Conservation (phyloP, 2,888 invertebrate genomes). For the Lepas anatifera region DNA sequence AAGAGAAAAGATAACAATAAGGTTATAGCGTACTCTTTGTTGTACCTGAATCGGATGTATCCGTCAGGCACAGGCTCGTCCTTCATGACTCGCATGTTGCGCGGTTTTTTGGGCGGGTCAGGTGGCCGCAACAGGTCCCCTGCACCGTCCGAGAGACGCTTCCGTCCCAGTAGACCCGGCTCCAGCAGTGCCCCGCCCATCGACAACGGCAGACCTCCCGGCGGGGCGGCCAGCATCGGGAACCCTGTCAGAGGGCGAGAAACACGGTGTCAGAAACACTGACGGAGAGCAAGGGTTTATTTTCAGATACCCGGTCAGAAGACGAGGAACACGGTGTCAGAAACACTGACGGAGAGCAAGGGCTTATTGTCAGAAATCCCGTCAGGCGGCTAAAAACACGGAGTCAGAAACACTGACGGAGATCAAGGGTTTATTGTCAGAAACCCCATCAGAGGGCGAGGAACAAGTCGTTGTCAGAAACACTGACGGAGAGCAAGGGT, state of each 20-base stretch:
- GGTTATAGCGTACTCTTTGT: slow-evolving; percentile 4
- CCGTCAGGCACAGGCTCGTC: slow-evolving; percentile 84
- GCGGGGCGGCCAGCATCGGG: background rate
- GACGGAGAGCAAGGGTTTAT: too few species aligned
- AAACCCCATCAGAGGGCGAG: too few species aligned
- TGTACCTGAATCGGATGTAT: slow-evolving; percentile 61
- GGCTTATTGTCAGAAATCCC: too few species aligned
- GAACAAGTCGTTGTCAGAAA: too few species aligned
- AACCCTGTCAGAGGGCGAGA: background rate
- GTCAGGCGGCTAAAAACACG: too few species aligned
- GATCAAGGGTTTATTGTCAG: too few species aligned
- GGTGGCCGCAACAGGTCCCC: slow-evolving; percentile 37
- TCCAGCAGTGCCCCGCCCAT: background rate
- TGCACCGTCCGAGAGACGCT: slow-evolving; percentile 21
- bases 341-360: too few species aligned
- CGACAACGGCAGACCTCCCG: background rate
- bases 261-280: too few species aligned
- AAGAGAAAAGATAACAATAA: background rate
- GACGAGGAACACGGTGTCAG: too few species aligned
- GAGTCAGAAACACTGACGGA: too few species aligned
- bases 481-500: too few species aligned
- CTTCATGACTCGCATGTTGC: slow-evolving; percentile 61
- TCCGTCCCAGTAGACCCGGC: slow-evolving; percentile 4
- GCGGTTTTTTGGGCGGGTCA: slow-evolving; percentile 50
- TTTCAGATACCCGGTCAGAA: too few species aligned